Conservation (phyloP, 2,797 vertebrate genomes). For the Ibycter americanus region DNA sequence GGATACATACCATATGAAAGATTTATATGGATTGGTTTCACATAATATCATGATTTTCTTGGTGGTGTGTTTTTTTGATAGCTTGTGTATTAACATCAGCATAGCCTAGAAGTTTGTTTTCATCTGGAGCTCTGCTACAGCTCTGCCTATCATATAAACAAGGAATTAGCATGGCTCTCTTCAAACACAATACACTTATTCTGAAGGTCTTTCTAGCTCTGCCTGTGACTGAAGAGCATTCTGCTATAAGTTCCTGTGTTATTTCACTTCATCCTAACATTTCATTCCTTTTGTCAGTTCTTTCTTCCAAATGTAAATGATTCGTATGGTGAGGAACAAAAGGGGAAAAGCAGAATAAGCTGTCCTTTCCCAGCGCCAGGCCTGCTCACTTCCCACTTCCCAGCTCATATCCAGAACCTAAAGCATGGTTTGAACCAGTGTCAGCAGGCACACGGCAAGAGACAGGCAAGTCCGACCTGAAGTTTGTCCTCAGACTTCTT, state of each 20-base stretch:
- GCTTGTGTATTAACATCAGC: slow-evolving; percentile 29
- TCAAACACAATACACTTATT: slow-evolving; percentile 8
- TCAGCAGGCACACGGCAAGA: background rate
- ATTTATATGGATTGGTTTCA: slow-evolving; percentile 63
- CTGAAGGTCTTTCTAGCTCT: slow-evolving; percentile 23
- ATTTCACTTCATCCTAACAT: slow-evolving; percentile 38
- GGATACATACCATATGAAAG: slow-evolving; percentile 34
- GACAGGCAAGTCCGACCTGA: background rate
- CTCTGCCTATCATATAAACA: slow-evolving; percentile 27
- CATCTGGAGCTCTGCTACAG: slow-evolving; percentile 50
- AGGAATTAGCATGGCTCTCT: slow-evolving; percentile 50
- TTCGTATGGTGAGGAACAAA: background rate
- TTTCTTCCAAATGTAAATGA: slow-evolving; percentile 20
- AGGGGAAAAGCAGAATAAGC: background rate
- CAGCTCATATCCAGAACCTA: background rate
- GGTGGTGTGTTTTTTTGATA: slow-evolving; percentile 63
- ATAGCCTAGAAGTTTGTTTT: slow-evolving; percentile 56
- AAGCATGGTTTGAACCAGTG: background rate
- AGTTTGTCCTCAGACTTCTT: background rate
- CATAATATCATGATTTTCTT: slow-evolving; percentile 53
- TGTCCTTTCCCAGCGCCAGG: slow-evolving; percentile 2
- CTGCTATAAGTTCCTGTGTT: slow-evolving; percentile 15
- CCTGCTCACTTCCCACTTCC: background rate
- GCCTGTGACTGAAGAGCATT: slow-evolving; percentile 9
- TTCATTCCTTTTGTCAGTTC: slow-evolving; percentile 24